Evolutionary conservation across 2,797 vertebrate species (phyloP).

Genomic region (Gymnocypris eckloni): DNA sequence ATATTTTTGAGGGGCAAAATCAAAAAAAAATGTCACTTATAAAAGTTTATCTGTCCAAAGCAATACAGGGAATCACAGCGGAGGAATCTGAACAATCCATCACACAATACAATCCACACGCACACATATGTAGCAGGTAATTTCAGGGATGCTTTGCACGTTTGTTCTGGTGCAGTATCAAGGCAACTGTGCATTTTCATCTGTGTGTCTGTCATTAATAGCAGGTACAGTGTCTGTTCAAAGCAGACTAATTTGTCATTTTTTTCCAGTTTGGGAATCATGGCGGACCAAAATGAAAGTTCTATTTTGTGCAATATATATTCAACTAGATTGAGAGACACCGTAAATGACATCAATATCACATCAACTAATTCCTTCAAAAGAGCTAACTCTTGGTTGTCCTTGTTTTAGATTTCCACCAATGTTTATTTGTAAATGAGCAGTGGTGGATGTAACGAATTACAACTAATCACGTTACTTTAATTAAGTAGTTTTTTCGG

Average conservation of each 20-base stretch:
- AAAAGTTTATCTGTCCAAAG: not conserved
- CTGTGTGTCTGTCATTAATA: constrained; percentile 5
- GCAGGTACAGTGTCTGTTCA: not conserved
- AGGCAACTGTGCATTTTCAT: not conserved
- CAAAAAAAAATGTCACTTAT: too few relatives aligned
- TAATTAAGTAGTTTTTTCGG: too few relatives aligned
- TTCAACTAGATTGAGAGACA: constrained; percentile 1
- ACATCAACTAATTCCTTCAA: not conserved
- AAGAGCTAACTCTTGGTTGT: not conserved
- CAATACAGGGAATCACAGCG: not conserved
- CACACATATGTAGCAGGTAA: not conserved
- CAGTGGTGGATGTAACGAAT: too few relatives aligned
- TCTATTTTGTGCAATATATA: not conserved
- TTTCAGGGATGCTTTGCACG: constrained; percentile 9
- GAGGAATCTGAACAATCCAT: not conserved
- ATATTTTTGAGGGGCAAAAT: too few relatives aligned
- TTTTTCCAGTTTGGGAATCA: not conserved
- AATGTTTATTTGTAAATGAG: not conserved
- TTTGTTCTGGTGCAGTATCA: not conserved
- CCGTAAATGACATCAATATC: not conserved
- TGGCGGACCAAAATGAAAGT: not conserved
- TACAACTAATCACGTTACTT: too few relatives aligned
- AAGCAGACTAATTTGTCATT: not conserved
- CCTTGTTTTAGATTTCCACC: not conserved
- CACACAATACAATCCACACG: not conserved